A percentile compares a stretch with the other conserved stretches of the same genome.
Evolutionary conservation across 1,140 invertebrate species (phyloP).

Genomic region (Bombus haemorrhoidalis): DNA sequence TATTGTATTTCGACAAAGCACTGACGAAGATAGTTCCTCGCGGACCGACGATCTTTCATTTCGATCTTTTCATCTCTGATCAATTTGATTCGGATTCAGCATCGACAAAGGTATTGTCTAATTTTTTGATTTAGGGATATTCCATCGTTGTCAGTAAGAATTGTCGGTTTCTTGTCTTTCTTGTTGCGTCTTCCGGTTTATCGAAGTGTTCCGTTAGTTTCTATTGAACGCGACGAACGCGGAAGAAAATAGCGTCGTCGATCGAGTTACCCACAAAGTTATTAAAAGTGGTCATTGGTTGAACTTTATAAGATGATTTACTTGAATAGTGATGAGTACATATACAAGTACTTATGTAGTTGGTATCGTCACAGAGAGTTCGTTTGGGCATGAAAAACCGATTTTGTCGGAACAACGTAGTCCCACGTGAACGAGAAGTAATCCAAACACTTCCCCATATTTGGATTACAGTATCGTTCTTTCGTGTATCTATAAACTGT

Average conservation of each 20-base stretch:
- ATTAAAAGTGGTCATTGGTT: slow-evolving; percentile 27
- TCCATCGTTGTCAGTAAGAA: slow-evolving; percentile 36
- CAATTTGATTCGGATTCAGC: neutral
- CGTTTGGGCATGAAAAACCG: neutral
- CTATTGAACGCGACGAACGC: neutral
- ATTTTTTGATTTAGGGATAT: slow-evolving; percentile 37
- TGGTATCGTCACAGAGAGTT: neutral
- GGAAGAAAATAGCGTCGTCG: neutral
- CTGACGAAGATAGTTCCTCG: slow-evolving; percentile 6
- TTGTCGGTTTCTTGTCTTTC: slow-evolving; percentile 4
- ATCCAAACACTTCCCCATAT: slow-evolving; percentile 71
- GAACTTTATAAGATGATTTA: neutral
- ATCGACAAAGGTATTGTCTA: slow-evolving; percentile 29
- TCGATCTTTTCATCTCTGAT: neutral
- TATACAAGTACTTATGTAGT: neutral
- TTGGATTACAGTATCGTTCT: slow-evolving; percentile 57
- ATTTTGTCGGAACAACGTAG: neutral
- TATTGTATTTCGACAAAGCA: slow-evolving; percentile 1
- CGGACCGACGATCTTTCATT: slow-evolving; percentile 2
- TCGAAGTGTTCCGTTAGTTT: neutral
- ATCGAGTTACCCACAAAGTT: neutral
- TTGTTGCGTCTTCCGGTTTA: neutral
- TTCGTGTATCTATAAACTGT: neutral
- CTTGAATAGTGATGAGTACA: neutral
- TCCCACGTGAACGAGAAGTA: slow-evolving; percentile 36